Conservation (phyloP, 2,113 vertebrate genomes). For the Chrysemys picta region DNA sequence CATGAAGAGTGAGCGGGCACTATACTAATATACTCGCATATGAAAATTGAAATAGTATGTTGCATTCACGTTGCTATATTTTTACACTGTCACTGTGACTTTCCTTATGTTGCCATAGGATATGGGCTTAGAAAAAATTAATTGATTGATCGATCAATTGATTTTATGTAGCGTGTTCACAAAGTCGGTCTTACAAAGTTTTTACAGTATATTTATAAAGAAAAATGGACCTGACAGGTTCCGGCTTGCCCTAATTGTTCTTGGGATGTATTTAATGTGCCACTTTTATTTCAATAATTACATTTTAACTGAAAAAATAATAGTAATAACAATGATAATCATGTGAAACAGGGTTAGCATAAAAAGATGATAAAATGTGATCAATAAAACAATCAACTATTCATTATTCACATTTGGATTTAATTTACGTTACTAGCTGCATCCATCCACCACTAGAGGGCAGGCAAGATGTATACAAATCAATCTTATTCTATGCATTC, state of each 20-base stretch:
- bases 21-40: background rate
- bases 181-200: background rate
- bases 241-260: background rate
- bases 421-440: background rate
- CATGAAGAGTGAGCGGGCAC: background rate
- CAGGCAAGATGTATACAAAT: constrained; percentile 43
- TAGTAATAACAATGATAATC: background rate
- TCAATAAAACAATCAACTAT: background rate
- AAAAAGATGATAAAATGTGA: background rate
- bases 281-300: background rate
- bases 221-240: background rate
- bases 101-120: background rate
- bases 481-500: background rate
- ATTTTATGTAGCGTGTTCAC: background rate
- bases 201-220: background rate
- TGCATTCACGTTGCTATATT: background rate
- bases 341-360: background rate
- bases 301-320: background rate
- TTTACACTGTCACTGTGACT: background rate
- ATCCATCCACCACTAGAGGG: constrained; percentile 61
- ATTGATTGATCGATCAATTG: background rate
- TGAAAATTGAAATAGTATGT: background rate
- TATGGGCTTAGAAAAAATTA: background rate
- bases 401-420: background rate
- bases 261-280: background rate